Base-by-base conservation (phyloP, 2,888 invertebrate species). In the Ommatoiulus sabulosus region DNA sequence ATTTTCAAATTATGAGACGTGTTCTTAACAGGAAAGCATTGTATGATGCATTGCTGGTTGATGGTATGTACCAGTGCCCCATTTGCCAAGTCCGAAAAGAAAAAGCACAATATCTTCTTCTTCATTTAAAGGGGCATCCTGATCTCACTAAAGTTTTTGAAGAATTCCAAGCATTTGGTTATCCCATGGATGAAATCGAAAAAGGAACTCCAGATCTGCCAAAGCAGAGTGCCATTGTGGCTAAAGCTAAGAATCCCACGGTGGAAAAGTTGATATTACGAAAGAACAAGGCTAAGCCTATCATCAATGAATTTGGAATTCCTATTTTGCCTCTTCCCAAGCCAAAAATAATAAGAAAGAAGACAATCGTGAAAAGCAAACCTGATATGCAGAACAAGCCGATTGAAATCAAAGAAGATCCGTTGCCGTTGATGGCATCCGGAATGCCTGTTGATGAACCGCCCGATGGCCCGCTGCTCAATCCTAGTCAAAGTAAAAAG, bases 91-190 rank as follows among this genome's bases (percentile, higher is more conserved):
- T 72, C 44, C 48, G 57, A 24, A 35, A 44, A 17, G 80, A 44
- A 44, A 46, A 86, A 46, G 86, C 87, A 43, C 87, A 87, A 72
- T 63, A 87, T 72, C 43, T 87, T 63, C 72, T 87, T 7, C 57
- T 87, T 35, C 87, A 87, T 63, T 57, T 87, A 44, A 48, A 63
- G 24, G 43, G 57, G 6, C 87, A 87, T 44, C 35, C 7, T n/a
- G 87, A 87, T 72, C 72, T 87, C 43, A 87, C 87, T 6, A 43
- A 35, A 43, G 72, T 63, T 48, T 87, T 87, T 72, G 63, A 87
- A 12, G n/a, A 35, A 17, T 87, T 63, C 63, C 87, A 87, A 44
- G 63, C 35, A n/a, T 87, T 44, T 63, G 87, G 57, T 35, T 17
- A 44, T 7, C 44, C 35, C n/a, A n/a, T 52, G 17, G 44, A 48